phyloP scores from a whole-genome alignment of 2,888 invertebrate genomes.

The Campopleginae sp. region DNA sequence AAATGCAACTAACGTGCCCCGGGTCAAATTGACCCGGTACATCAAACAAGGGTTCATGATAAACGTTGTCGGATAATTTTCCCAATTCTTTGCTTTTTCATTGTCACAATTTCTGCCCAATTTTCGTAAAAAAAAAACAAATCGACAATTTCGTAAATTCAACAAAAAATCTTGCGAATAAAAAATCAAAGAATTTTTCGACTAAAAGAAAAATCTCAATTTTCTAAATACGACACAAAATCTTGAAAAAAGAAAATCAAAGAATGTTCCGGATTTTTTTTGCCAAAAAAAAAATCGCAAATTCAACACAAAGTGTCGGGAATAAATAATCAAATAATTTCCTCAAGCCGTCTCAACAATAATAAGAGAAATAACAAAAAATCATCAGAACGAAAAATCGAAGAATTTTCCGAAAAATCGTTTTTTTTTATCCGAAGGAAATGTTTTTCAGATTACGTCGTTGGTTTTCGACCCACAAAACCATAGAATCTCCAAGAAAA shows the following conservation, averaged over 20 bases:
- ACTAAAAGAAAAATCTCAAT: not conserved
- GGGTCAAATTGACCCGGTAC: too few relatives aligned
- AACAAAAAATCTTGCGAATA: not conserved
- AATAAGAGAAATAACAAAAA: not conserved
- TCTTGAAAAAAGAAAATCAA: not conserved
- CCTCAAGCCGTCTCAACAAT: too few relatives aligned
- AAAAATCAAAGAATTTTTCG: not conserved
- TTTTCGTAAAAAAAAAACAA: not conserved
- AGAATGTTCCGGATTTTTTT: not conserved
- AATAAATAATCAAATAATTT: too few relatives aligned
- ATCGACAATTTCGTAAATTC: not conserved
- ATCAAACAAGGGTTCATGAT: too few relatives aligned
- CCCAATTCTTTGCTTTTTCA: not conserved
- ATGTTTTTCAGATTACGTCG: conserved; percentile 3
- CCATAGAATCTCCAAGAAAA: not conserved
- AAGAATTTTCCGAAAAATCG: not conserved
- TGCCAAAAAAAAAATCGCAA: too few relatives aligned
- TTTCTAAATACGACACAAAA: not conserved
- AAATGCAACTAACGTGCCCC: too few relatives aligned
- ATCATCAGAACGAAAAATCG: not conserved
- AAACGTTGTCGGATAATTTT: not conserved
- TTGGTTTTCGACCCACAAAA: conserved; percentile 6
- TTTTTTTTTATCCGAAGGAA: not conserved
- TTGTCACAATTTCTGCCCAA: not conserved
- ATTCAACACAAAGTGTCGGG: too few relatives aligned